phyloP scores from a whole-genome alignment of 2,113 vertebrate genomes.

The Aptenodytes patagonicus region DNA sequence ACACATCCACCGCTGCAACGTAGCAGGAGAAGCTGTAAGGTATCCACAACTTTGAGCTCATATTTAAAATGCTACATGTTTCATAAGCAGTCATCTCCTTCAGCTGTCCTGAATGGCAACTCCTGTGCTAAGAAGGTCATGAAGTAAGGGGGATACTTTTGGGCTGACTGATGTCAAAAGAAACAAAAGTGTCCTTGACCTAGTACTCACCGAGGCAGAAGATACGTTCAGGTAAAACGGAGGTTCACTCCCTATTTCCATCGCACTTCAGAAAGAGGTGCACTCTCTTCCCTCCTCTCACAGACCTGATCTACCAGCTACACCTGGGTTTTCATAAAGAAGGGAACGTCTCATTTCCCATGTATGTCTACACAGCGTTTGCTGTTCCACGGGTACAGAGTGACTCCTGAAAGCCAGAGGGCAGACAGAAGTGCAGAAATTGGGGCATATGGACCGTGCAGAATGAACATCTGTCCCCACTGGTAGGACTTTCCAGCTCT shows the following conservation, averaged over 20 bases:
- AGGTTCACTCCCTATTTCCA: background rate
- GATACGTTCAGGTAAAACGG: background rate
- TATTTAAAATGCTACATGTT: background rate
- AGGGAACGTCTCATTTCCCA: background rate
- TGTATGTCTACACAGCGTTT: background rate
- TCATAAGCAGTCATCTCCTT: background rate
- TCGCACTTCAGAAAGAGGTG: background rate
- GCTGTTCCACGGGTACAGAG: background rate
- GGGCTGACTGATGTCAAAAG: background rate
- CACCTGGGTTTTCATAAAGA: background rate
- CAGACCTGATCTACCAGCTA: background rate
- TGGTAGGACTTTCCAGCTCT: background rate
- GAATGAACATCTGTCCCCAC: background rate
- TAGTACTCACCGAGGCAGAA: background rate
- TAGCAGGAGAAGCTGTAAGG: background rate
- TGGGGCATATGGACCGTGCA: rapidly evolving
- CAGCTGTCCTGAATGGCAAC: background rate
- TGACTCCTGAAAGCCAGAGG: background rate
- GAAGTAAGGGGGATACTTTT: background rate
- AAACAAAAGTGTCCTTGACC: background rate
- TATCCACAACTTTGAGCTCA: background rate
- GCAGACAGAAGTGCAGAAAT: background rate
- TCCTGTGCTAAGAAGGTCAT: background rate
- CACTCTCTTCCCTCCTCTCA: background rate
- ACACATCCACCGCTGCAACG: background rate